Evolutionary conservation across 2,888 invertebrate genomes (phyloP).

Genomic region (Rhamnusium bicolor): DNA sequence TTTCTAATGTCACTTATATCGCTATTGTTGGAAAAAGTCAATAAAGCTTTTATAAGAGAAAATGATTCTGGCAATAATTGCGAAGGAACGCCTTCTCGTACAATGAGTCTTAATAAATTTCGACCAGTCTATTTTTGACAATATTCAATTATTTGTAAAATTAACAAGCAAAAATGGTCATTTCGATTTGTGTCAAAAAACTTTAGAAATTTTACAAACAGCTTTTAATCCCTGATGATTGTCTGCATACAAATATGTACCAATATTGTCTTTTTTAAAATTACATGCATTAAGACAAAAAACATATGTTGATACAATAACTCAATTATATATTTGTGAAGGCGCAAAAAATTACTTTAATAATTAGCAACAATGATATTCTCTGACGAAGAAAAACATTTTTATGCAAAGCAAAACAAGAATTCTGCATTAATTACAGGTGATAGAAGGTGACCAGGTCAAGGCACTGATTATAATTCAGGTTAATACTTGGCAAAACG

Average conservation of each 20-base stretch:
- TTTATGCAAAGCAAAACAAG: conserved; percentile 40
- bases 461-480: conserved; percentile 57
- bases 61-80: too few species aligned
- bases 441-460: conserved; percentile 55
- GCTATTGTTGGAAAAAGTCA: too few species aligned
- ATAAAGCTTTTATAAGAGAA: too few species aligned
- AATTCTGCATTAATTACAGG: conserved; percentile 39
- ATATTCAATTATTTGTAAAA: too few species aligned
- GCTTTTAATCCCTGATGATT: neutral
- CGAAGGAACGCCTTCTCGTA: too few species aligned
- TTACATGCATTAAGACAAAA: neutral
- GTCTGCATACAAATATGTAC: neutral
- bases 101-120: too few species aligned
- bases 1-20: too few species aligned
- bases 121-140: too few species aligned
- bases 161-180: too few species aligned
- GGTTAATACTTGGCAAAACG: conserved; percentile 44
- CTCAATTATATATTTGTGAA: neutral
- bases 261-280: neutral
- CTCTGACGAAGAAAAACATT: conserved; percentile 8
- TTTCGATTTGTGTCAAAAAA: too few species aligned
- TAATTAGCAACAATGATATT: conserved; percentile 5
- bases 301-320: conserved; percentile 11
- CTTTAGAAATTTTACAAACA: too few species aligned
- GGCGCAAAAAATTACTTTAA: neutral